phyloP scores from a whole-genome alignment of 2,797 vertebrate genomes.

The Enteromius trimaculatus region DNA sequence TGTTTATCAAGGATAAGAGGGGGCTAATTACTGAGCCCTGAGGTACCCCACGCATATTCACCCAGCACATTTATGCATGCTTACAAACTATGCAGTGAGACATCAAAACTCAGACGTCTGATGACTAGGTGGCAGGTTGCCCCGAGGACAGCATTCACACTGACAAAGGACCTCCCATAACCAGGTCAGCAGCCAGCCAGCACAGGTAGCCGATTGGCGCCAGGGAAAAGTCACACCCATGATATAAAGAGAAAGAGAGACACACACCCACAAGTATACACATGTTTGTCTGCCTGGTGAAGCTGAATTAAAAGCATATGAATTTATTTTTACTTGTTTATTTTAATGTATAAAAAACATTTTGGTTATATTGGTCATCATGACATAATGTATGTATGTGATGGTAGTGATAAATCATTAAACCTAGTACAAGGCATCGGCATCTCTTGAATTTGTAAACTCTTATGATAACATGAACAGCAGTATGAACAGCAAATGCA shows the following conservation, averaged over 20 bases:
- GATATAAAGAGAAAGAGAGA: constrained; percentile 20
- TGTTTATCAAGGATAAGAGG: neutral
- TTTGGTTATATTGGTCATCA: neutral
- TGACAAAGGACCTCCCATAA: constrained; percentile 9
- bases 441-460: neutral
- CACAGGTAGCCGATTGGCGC: neutral
- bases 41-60: constrained; percentile 2
- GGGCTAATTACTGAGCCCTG: neutral
- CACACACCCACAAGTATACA: constrained; percentile 1
- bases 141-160: neutral
- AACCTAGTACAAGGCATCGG: neutral
- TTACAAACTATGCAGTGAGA: neutral
- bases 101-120: constrained; percentile 9
- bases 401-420: neutral
- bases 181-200: neutral
- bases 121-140: neutral
- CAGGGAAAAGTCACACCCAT: constrained; percentile 11
- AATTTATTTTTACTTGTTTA: neutral
- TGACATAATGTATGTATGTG: neutral
- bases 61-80: neutral
- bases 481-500: neutral
- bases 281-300: neutral
- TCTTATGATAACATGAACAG: neutral
- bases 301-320: neutral
- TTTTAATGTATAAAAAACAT: neutral